Conservation (phyloP, 2,888 invertebrate genomes). For the Polymixis flavicincta region DNA sequence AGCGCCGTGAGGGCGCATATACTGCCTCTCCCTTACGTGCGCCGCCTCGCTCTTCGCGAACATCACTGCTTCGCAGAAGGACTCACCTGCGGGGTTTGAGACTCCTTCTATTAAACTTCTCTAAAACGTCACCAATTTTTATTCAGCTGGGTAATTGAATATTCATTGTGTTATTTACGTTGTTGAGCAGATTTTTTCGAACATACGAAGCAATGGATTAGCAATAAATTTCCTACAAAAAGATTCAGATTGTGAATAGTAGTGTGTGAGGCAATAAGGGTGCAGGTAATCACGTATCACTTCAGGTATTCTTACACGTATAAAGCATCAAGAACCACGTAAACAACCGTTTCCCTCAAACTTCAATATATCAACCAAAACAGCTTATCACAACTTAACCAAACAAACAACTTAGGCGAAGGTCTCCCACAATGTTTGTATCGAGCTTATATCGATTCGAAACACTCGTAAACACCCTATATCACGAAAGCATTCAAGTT, state of each 20-base stretch:
- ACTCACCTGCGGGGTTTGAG: background rate
- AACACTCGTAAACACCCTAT: conserved; percentile 27
- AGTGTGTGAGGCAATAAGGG: too few species aligned
- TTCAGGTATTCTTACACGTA: background rate
- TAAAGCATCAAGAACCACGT: background rate
- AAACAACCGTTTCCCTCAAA: background rate
- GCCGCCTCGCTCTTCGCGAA: too few species aligned
- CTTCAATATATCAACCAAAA: background rate
- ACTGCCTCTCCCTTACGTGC: too few species aligned
- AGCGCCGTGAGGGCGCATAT: too few species aligned
- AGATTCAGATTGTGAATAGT: too few species aligned
- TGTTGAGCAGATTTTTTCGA: too few species aligned
- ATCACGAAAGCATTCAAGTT: conserved; percentile 40
- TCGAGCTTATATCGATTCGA: conserved; percentile 22
- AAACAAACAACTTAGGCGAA: conserved; percentile 15
- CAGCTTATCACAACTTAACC: background rate
- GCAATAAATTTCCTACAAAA: too few species aligned
- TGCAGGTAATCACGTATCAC: too few species aligned
- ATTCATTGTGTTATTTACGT: too few species aligned
- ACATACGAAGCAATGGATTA: too few species aligned
- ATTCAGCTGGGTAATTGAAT: too few species aligned
- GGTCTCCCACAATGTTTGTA: conserved; percentile 4
- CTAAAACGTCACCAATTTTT: background rate
- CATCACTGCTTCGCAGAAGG: too few species aligned
- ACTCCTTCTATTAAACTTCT: background rate